phyloP scores from a whole-genome alignment of 2,888 invertebrate species.

The Penaeus monodon region DNA sequence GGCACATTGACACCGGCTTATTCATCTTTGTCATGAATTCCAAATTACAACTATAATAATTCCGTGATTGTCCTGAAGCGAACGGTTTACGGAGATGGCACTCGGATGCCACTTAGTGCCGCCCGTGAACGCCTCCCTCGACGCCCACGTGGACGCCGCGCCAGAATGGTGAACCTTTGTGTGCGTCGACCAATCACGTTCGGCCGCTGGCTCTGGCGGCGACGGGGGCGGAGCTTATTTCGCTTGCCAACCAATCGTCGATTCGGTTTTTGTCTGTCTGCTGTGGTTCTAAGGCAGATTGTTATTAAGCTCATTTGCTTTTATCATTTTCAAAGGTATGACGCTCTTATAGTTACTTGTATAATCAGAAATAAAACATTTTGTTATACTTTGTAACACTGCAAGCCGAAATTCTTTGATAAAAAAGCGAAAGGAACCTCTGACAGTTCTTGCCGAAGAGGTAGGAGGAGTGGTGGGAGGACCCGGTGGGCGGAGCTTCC shows the following conservation, averaged over 20 bases:
- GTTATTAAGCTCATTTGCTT: no score
- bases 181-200: neutral
- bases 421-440: neutral
- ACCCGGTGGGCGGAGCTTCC: neutral
- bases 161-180: neutral
- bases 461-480: slow-evolving; percentile 13
- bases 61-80: neutral
- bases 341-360: no score
- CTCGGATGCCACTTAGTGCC: neutral
- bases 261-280: neutral
- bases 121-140: neutral
- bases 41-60: neutral
- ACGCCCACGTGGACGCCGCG: slow-evolving; percentile 26
- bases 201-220: neutral
- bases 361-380: no score
- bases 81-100: neutral
- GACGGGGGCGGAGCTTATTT: no score
- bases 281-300: no score
- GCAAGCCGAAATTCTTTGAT: neutral
- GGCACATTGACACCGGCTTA: neutral
- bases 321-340: no score
- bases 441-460: neutral
- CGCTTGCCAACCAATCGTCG: slow-evolving; percentile 32
- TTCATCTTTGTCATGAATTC: neutral
- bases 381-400: no score